Conservation (phyloP, 2,113 vertebrate species). For the Thamnaconus septentrionalis region DNA sequence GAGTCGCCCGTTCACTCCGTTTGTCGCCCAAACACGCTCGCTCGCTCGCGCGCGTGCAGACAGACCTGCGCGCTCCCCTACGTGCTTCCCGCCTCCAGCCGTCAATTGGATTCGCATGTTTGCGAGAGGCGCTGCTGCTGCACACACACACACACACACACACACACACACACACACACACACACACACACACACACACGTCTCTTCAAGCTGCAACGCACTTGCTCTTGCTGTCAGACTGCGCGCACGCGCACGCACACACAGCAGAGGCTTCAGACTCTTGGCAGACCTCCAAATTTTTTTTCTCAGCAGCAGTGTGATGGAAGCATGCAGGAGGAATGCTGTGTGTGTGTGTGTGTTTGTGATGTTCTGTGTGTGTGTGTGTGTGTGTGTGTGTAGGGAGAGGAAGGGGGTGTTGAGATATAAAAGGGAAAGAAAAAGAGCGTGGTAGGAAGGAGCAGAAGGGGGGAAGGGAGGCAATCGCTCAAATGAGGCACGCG, state of each 20-base stretch:
- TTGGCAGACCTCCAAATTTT: slow-evolving; percentile 59
- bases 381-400: background rate
- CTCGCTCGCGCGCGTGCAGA: slow-evolving; percentile 7
- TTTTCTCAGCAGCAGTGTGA: slow-evolving; percentile 37
- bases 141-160: background rate
- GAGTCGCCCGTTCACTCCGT: slow-evolving; percentile 15
- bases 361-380: background rate
- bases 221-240: no score
- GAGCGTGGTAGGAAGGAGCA: slow-evolving; percentile 16
- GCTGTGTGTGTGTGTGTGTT: slow-evolving; percentile 3
- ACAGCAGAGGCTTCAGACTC: slow-evolving; percentile 22
- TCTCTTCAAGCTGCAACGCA: no score
- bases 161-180: no score
- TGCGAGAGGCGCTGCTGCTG: slow-evolving; percentile 31
- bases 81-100: slow-evolving; percentile 34
- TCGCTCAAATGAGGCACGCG: slow-evolving; percentile 38
- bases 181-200: no score
- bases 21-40: slow-evolving; percentile 47
- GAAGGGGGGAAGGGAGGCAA: slow-evolving; percentile 14
- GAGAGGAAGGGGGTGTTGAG: background rate
- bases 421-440: slow-evolving; percentile 7
- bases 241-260: slow-evolving; percentile 4
- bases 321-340: slow-evolving; percentile 32
- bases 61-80: background rate
- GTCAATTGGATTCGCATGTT: slow-evolving; percentile 59